Evolutionary conservation across 1,140 invertebrate genomes (phyloP), one percentile per base, ranked within the genome.

Genomic region (Lethrus apterus): DNA sequence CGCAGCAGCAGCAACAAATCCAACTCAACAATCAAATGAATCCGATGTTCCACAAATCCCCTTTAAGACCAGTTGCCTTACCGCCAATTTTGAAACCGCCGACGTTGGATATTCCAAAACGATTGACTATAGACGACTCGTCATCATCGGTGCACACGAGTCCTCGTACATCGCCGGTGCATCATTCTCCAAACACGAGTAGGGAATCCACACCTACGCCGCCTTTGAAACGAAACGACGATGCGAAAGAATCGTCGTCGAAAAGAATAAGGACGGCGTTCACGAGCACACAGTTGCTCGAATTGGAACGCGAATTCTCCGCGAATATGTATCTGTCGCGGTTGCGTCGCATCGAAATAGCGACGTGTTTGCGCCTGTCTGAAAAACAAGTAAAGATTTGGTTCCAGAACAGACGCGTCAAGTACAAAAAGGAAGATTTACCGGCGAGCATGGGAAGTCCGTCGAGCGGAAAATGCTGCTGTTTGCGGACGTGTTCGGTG

Each of bases 321-420:
- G 77, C 85, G 51, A 94, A 93, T 58, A 91, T 91, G 73, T 95
- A 94, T 55, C 69, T 95, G 18, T 93, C 90, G 0, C 75, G 92
- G 19, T 72, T 94, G 21, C 72, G 91, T 29, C 73, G 92, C 47
- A 94, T 96, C 51, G 91, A 95, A 65, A 92, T 95, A 38, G 93
- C 93, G 0, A 91, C 88, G 4, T 81, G 86, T 53, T 68, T 95
- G 38, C 78, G 83, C 15, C 66, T 96, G 1, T 91, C 88, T 0
- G 92, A 95, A 68, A 96, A 95, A 64, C 91, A 94, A 70, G 89
- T 94, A 29, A 94, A 92, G 67, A 94, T 94, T 43, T 95, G 92
- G 92, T 90, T 94, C 62, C 90, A 94, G 65, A 93, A 93, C 62
- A 74, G 84, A 9, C 73, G 91, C 2, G 92, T 94, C 2, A 94